Conservation (phyloP, 2,797 vertebrate genomes). For the Alexandromys oeconomus region DNA sequence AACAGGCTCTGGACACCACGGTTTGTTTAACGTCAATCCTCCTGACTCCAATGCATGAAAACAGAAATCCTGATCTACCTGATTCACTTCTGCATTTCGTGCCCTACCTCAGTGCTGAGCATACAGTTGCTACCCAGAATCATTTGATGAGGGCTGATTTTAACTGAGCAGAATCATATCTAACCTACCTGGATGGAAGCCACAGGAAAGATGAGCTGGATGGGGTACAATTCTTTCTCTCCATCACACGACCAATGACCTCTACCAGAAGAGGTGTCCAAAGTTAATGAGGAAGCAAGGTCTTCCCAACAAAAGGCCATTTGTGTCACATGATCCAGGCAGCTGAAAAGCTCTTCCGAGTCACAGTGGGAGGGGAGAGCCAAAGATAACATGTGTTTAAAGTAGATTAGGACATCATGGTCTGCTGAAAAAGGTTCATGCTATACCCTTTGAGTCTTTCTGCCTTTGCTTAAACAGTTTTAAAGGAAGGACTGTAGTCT, state of each 20-base stretch:
- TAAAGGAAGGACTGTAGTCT: slow-evolving; percentile 15
- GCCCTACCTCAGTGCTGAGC: neutral
- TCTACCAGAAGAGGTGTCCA: neutral
- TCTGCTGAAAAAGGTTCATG: neutral
- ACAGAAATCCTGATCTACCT: neutral
- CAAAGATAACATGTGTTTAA: slow-evolving; percentile 11
- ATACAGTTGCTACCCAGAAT: neutral
- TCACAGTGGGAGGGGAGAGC: neutral
- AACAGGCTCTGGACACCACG: neutral
- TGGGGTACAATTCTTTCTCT: neutral
- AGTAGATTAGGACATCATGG: neutral
- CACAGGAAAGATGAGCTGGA: neutral
- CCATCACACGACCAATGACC: neutral
- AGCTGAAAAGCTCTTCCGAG: neutral
- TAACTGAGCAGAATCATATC: neutral
- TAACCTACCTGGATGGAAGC: neutral
- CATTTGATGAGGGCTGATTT: neutral
- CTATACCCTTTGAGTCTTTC: slow-evolving; percentile 16
- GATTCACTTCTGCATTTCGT: neutral
- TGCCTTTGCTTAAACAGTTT: slow-evolving; percentile 21
- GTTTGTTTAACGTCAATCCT: neutral
- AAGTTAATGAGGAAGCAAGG: neutral
- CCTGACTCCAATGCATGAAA: neutral
- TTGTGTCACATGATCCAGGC: neutral
- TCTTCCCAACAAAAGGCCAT: slow-evolving; percentile 6